Evolutionary conservation across 2,113 vertebrate genomes (phyloP).

Genomic region (Holacanthus passer): DNA sequence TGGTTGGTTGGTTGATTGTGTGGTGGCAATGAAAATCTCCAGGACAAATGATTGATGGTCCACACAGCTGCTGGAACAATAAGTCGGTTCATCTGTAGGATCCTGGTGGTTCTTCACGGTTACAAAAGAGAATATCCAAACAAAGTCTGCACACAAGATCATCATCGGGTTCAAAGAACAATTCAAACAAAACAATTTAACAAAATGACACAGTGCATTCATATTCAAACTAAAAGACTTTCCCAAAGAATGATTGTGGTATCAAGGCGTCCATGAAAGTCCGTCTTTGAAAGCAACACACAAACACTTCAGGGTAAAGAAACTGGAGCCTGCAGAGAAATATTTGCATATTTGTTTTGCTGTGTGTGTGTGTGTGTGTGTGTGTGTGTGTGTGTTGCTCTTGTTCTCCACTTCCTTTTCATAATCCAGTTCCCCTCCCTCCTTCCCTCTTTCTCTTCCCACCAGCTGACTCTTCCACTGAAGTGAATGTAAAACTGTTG

Average conservation of each 20-base stretch:
- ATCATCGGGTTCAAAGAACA: too few species aligned
- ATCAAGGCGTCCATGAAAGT: too few species aligned
- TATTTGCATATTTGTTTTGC: slow-evolving; percentile 17
- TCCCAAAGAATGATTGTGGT: neutral
- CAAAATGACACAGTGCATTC: neutral
- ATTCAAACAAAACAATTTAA: too few species aligned
- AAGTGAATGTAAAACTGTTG: slow-evolving; percentile 34
- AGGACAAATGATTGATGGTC: too few species aligned
- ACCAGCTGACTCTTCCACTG: slow-evolving; percentile 5
- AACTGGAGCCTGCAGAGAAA: neutral
- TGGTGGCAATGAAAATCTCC: too few species aligned
- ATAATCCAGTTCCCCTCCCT: slow-evolving; percentile 1
- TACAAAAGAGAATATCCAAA: too few species aligned
- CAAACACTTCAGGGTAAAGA: slow-evolving; percentile 3
- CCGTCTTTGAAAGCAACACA: too few species aligned
- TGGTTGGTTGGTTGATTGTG: too few species aligned
- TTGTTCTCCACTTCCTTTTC: slow-evolving; percentile 16
- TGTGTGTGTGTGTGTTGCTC: neutral
- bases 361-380: neutral
- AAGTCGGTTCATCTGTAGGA: too few species aligned
- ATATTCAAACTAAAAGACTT: neutral
- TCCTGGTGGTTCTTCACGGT: too few species aligned
- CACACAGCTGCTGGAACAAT: too few species aligned
- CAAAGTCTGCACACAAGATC: too few species aligned
- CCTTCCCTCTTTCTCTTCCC: slow-evolving; percentile 3